Conservation (phyloP, 2,888 invertebrate species). For the Nomada flava region DNA sequence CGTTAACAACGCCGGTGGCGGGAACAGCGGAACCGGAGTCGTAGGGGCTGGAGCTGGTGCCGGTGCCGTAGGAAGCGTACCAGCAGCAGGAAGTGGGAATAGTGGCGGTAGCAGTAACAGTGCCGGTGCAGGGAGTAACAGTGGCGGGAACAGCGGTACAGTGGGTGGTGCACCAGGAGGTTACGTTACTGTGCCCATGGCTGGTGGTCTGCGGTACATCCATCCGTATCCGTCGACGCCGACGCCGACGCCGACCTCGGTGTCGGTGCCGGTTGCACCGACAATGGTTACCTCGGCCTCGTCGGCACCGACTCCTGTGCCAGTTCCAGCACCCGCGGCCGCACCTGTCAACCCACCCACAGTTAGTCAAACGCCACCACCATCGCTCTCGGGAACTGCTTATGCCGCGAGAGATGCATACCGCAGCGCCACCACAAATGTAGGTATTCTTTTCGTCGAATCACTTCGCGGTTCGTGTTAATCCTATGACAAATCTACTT, state of each 20-base stretch:
- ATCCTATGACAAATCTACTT: constrained; percentile 17
- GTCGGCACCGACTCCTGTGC: constrained; percentile 79
- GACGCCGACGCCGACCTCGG: constrained; percentile 74
- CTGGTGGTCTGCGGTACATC: constrained; percentile 82
- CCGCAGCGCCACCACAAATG: constrained; percentile 80
- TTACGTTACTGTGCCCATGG: constrained; percentile 84
- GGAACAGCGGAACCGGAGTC: constrained; percentile 43
- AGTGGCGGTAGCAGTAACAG: constrained; percentile 52
- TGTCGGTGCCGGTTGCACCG: constrained; percentile 63
- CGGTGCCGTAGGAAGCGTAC: constrained; percentile 42
- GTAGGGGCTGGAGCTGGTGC: constrained; percentile 56
- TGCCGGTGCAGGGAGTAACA: constrained; percentile 51
- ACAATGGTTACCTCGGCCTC: constrained; percentile 69
- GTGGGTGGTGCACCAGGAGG: constrained; percentile 58
- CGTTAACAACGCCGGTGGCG: constrained; percentile 54
- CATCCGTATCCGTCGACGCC: constrained; percentile 82
- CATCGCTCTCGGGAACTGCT: constrained; percentile 80
- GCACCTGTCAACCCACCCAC: constrained; percentile 76
- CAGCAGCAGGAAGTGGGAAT: constrained; percentile 56
- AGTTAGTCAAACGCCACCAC: constrained; percentile 84
- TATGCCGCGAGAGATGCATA: constrained; percentile 81
- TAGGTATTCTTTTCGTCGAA: constrained; percentile 71
- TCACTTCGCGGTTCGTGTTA: constrained; percentile 12
- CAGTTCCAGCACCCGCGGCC: constrained; percentile 60
- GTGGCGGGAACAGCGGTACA: constrained; percentile 79